These are phyloP conservation scores for Urocolius indicus DNA, from an alignment of 2,113 vertebrate species.

Conservation along the genomic window DNA sequence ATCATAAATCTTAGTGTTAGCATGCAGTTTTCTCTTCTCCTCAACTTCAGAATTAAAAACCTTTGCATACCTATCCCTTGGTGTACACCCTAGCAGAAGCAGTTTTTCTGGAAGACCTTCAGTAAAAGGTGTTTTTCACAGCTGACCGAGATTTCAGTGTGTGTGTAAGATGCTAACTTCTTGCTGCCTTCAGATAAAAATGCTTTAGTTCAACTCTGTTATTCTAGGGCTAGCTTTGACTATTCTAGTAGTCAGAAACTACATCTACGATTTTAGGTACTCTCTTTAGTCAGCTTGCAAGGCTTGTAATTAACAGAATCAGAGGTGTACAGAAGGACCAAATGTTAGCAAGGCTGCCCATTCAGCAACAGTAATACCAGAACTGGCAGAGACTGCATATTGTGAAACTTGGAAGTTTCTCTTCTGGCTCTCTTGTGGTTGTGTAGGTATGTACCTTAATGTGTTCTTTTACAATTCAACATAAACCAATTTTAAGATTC, in stretches of 20 bases:
- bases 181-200: background rate
- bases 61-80: background rate
- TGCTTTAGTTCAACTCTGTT: background rate
- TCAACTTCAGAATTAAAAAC: background rate
- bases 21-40: background rate
- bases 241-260: background rate
- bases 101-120: background rate
- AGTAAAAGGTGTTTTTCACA: background rate
- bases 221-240: background rate
- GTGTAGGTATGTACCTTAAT: background rate
- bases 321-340: background rate
- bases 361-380: background rate
- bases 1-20: background rate
- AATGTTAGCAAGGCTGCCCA: accelerated
- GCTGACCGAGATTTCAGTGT: background rate
- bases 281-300: background rate
- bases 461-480: background rate
- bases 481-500: background rate
- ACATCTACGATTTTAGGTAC: background rate
- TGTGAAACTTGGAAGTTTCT: background rate
- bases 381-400: background rate
- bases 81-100: background rate
- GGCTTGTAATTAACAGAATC: background rate
- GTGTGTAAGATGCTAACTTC: background rate
- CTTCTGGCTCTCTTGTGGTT: background rate